A percentile compares a stretch with the other conserved stretches of the same genome.
These are phyloP conservation scores for Diplodus puntazzo DNA, from an alignment of 2,797 vertebrate species.

Conservation along the genomic window DNA sequence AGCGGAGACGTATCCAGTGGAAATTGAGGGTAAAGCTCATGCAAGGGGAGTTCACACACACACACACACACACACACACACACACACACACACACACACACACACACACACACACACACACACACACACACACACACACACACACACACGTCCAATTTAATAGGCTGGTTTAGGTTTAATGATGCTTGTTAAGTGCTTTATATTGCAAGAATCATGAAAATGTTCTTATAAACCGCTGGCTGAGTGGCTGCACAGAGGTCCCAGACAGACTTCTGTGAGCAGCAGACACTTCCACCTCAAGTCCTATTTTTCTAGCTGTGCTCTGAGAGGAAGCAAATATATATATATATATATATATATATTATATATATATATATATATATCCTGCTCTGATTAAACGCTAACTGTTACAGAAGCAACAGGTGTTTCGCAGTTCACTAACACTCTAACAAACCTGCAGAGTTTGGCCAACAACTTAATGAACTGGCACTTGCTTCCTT, in stretches of 20 bases:
- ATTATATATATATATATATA: no score
- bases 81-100: constrained; percentile 1
- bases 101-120: constrained; percentile 9
- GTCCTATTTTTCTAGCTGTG: background rate
- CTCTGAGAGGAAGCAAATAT: constrained; percentile 7
- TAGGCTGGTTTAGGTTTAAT: constrained; percentile 27
- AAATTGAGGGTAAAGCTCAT: no score
- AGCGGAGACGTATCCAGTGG: no score
- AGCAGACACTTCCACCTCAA: background rate
- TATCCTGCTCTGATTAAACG: constrained; percentile 10
- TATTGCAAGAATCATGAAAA: constrained; percentile 30
- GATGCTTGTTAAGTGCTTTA: constrained; percentile 15
- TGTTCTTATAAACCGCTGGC: constrained; percentile 15
- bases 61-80: background rate
- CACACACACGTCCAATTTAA: constrained; percentile 31
- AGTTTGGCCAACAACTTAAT: background rate
- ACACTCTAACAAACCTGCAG: constrained; percentile 1
- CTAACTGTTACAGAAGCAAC: constrained; percentile 7
- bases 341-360: no score
- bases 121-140: background rate
- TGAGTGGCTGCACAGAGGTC: constrained; percentile 6
- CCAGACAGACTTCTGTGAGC: constrained; percentile 10
- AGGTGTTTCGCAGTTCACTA: constrained; percentile 4
- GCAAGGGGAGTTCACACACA: constrained; percentile 23
- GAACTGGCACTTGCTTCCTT: background rate